Base-by-base conservation (phyloP, 1,140 invertebrate genomes). In the Paracyclopina nana region DNA sequence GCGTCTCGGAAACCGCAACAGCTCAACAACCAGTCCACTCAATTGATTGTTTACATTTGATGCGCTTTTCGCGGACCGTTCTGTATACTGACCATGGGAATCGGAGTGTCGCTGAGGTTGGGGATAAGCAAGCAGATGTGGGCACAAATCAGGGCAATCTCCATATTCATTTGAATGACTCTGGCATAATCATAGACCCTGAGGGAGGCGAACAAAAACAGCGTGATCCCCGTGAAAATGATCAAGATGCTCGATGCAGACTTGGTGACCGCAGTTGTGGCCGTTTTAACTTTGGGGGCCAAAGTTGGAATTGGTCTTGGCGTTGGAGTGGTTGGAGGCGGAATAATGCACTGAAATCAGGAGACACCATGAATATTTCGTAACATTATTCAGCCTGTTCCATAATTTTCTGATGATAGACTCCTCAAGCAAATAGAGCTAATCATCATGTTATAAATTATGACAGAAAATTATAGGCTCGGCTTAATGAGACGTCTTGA, bases 111-210 rank as follows among this genome's bases (percentile, higher is more conserved):
- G 16, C 16, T 11, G 5, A 25, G 16, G 27, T 12, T 8, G 0
- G 61, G 60, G 22, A 59, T 54, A 8, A 62, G 46, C 1, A 62
- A 56, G n/a, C 60, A 56, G 25, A 59, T 30, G 53, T 62, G 61
- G n/a, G 59, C 60, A 8, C 50, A 26, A 2, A 61, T 34, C 8
- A 62, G 45, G 14, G 61, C 57, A 6, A 62, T 60, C 46, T 62
- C 61, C 60, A 61, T 61, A 51, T 61, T 61, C 61, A 62, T 62
- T 51, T 62, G 61, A 43, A 62, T 62, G 11, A 62, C 55, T 6
- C 60, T 29, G 27, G 60, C 60, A 8, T 58, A 50, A 6, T 61
- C 60, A 52, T 61, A 62, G 12, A 62, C 55, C 16, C 60, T 50
- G 16, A 62, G 46, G 29, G 59, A 30, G 12, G 61, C 40, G 53